These are phyloP conservation scores for Nycteola revayana DNA, from an alignment of 2,888 invertebrate genomes.

Conservation along the genomic window DNA sequence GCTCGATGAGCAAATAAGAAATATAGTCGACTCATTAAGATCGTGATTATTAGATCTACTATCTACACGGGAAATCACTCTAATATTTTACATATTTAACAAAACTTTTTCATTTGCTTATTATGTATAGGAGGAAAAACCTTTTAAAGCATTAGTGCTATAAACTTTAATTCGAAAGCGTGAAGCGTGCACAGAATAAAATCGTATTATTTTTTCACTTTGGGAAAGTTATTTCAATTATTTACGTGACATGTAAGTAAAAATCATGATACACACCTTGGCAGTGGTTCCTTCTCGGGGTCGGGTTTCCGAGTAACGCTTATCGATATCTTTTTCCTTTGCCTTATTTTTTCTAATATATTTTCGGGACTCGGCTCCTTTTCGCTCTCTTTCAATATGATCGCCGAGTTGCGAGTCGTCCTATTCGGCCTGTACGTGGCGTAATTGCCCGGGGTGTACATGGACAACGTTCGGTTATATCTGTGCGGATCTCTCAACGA, in stretches of 20 bases:
- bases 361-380: conserved; percentile 77
- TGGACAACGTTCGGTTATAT: conserved; percentile 72
- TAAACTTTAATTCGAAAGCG: conserved; percentile 72
- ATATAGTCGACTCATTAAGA: conserved; percentile 20
- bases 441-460: conserved; percentile 76
- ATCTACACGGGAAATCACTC: conserved; percentile 35
- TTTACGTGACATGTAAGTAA: conserved; percentile 67
- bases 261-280: conserved; percentile 73
- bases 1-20: conserved; percentile 21
- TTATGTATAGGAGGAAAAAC: conserved; percentile 51
- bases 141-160: conserved; percentile 75
- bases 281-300: conserved; percentile 62
- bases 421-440: conserved; percentile 76
- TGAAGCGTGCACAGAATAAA: conserved; percentile 78
- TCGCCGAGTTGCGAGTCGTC: conserved; percentile 74
- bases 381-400: conserved; percentile 75
- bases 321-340: conserved; percentile 74
- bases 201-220: conserved; percentile 57
- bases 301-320: conserved; percentile 75
- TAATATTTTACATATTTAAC: conserved; percentile 42
- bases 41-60: conserved; percentile 27
- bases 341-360: conserved; percentile 75
- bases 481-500: conserved; percentile 62
- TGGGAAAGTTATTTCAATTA: conserved; percentile 75
- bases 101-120: conserved; percentile 41